Conservation (phyloP, 2,888 invertebrate species). For the Ceratothoa steindachneri region DNA sequence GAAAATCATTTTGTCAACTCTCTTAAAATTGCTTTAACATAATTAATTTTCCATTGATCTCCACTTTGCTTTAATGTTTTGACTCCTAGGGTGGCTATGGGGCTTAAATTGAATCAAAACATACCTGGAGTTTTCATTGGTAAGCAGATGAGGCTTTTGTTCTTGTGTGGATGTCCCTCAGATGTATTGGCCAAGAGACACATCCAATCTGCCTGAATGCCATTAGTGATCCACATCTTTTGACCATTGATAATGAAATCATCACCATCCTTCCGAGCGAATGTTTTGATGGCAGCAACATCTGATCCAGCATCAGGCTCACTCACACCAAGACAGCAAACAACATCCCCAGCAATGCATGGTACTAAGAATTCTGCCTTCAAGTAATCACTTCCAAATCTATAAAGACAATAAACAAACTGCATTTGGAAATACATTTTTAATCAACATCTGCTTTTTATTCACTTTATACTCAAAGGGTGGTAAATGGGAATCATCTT, state of each 20-base stretch:
- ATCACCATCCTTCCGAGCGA: constrained; percentile 54
- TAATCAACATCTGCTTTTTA: no score
- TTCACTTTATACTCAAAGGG: no score
- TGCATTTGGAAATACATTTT: no score
- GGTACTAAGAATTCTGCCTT: constrained; percentile 55
- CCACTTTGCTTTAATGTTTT: no score
- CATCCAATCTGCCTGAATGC: constrained; percentile 60
- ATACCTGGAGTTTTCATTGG: constrained; percentile 56
- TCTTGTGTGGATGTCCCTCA: constrained; percentile 54
- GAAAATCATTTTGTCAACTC: no score
- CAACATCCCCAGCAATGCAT: constrained; percentile 49
- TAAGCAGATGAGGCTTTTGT: constrained; percentile 59
- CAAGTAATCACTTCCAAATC: constrained; percentile 56
- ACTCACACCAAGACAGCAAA: constrained; percentile 58
- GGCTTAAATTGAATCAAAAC: no score
- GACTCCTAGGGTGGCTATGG: no score
- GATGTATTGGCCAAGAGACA: constrained; percentile 59
- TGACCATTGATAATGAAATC: constrained; percentile 59
- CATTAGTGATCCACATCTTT: constrained; percentile 61
- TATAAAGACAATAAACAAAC: no score
- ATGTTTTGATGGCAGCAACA: constrained; percentile 55
- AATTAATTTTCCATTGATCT: no score
- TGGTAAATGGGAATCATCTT: no score
- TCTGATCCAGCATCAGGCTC: constrained; percentile 58
- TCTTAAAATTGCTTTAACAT: no score